These are phyloP conservation scores for Drosophila macrothrix DNA, from an alignment of 2,888 invertebrate species.

Conservation along the genomic window DNA sequence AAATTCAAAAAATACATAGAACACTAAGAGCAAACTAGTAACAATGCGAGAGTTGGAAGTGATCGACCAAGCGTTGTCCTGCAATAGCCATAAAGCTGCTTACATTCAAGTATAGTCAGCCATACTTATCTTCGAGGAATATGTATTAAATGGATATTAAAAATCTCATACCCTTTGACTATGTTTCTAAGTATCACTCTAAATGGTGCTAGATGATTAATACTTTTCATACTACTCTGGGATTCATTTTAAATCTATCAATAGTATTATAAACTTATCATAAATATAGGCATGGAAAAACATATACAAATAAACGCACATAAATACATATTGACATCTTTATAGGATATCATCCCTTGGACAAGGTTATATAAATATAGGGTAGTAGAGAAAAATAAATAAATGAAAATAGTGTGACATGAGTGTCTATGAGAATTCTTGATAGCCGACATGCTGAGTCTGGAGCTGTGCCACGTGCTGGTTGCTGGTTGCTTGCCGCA, in stretches of 20 bases:
- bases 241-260: not conserved
- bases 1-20: constrained; percentile 67
- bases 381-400: constrained; percentile 19
- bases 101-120: not conserved
- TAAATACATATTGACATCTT: not conserved
- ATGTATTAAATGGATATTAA: not conserved
- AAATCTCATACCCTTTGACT: not conserved
- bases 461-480: constrained; percentile 50
- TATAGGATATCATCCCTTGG: not conserved
- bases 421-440: constrained; percentile 58
- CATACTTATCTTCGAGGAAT: not conserved
- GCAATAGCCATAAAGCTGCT: not conserved
- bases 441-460: constrained; percentile 58
- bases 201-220: not conserved
- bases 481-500: constrained; percentile 62
- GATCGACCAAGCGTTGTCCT: constrained; percentile 6
- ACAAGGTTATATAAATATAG: not conserved
- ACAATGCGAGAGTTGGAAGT: constrained; percentile 31
- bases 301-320: not conserved
- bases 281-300: not conserved
- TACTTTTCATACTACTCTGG: not conserved
- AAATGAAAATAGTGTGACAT: constrained; percentile 27
- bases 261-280: not conserved
- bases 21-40: constrained; percentile 44
- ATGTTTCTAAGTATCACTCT: not conserved